Evolutionary conservation across 2,113 vertebrate genomes (phyloP).

Genomic region (Cromileptes altivelis): DNA sequence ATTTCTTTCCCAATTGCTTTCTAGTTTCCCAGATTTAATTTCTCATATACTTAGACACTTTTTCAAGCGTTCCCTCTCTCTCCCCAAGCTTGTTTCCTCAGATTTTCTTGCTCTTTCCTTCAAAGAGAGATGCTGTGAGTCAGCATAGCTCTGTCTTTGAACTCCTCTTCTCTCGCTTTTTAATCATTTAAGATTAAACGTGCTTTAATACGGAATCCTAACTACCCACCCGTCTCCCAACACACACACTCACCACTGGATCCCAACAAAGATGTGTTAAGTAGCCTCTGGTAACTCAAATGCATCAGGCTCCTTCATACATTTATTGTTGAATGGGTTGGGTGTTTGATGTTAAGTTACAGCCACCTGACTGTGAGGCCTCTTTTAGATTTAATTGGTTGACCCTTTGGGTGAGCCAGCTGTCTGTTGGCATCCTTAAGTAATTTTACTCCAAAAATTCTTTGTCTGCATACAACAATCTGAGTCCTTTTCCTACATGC

Average conservation of each 20-base stretch:
- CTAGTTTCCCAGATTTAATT: conserved; percentile 7
- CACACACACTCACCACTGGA: conserved; percentile 35
- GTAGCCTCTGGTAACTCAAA: conserved; percentile 47
- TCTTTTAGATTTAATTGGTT: conserved; percentile 76
- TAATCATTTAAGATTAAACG: conserved; percentile 76
- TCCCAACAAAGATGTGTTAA: conserved; percentile 43
- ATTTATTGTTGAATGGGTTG: conserved; percentile 24
- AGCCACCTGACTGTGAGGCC: conserved; percentile 52
- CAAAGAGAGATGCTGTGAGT: conserved; percentile 64
- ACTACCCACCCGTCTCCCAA: conserved; percentile 39
- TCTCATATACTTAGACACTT: conserved; percentile 13
- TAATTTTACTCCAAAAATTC: conserved; percentile 27
- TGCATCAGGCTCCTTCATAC: not conserved
- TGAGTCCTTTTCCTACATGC: not conserved
- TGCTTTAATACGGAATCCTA: conserved; percentile 59
- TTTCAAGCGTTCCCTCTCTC: not conserved
- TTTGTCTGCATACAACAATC: conserved; percentile 7
- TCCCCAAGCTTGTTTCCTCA: conserved; percentile 43
- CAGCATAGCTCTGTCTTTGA: conserved; percentile 72
- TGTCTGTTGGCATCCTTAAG: conserved; percentile 75
- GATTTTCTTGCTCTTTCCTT: conserved; percentile 55
- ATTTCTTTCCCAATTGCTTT: not conserved
- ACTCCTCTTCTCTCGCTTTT: conserved; percentile 62
- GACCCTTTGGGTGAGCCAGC: conserved; percentile 84
- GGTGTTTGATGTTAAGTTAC: conserved; percentile 42